These are phyloP conservation scores for Plusia festucae DNA, from an alignment of 2,888 invertebrate genomes.

Conservation along the genomic window DNA sequence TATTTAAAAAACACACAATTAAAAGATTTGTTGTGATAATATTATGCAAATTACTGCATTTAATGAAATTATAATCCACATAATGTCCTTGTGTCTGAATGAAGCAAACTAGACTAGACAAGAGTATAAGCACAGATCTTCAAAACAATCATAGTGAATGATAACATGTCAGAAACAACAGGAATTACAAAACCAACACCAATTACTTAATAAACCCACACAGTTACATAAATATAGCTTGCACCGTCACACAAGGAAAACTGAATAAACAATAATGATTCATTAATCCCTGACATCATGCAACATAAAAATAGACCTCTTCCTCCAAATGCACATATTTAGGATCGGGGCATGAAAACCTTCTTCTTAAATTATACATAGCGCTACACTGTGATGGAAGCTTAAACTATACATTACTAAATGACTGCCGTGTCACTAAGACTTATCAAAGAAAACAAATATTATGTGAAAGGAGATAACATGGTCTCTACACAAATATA, in stretches of 20 bases:
- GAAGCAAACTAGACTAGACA: conserved; percentile 21
- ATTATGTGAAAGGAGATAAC: conserved; percentile 66
- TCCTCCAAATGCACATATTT: conserved; percentile 70
- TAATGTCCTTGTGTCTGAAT: background rate
- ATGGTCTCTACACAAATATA: conserved; percentile 59
- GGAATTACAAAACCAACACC: conserved; percentile 20
- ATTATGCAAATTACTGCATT: background rate
- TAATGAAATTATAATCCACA: background rate
- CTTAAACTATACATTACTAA: conserved; percentile 52
- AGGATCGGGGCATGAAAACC: conserved; percentile 70
- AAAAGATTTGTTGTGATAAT: background rate
- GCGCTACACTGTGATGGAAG: conserved; percentile 47
- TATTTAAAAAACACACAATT: too few species aligned
- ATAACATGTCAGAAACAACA: conserved; percentile 33
- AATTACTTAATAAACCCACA: conserved; percentile 36
- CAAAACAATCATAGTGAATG: conserved; percentile 39
- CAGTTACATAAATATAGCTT: conserved; percentile 34
- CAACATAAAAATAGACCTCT: conserved; percentile 61
- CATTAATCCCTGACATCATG: conserved; percentile 30
- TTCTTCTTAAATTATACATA: conserved; percentile 68
- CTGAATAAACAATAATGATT: conserved; percentile 18
- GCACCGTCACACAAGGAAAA: conserved; percentile 26
- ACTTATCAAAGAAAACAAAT: conserved; percentile 71
- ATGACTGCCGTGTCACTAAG: conserved; percentile 45
- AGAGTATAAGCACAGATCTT: conserved; percentile 26